Percentiles rank a stretch among this genome's conserved stretches.
phyloP scores from a whole-genome alignment of 2,797 vertebrate species.

The Valencia hispanica region DNA sequence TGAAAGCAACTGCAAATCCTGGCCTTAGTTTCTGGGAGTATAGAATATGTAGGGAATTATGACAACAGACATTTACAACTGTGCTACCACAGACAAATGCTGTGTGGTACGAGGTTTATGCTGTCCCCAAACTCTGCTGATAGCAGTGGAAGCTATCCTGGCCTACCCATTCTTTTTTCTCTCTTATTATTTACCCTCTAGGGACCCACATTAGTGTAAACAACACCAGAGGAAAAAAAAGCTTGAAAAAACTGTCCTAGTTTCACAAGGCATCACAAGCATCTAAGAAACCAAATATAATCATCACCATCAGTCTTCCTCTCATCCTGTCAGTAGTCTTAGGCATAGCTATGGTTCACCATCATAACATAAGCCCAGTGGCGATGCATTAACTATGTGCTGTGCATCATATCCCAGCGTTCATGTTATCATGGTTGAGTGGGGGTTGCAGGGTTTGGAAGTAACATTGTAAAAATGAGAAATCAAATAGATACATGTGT shows the following conservation, averaged over 20 bases:
- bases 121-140: slow-evolving; percentile 83
- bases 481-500: slow-evolving; percentile 1
- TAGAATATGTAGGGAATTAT: slow-evolving; percentile 30
- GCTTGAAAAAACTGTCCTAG: slow-evolving; percentile 75
- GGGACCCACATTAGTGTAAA: slow-evolving; percentile 89
- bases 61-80: slow-evolving; percentile 37
- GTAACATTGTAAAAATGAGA: slow-evolving; percentile 45
- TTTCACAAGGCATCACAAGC: slow-evolving; percentile 72
- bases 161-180: slow-evolving; percentile 51
- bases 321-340: slow-evolving; percentile 46
- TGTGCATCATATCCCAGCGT: slow-evolving; percentile 41
- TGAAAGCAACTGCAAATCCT: slow-evolving; percentile 13
- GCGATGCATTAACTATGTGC: slow-evolving; percentile 55
- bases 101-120: slow-evolving; percentile 84
- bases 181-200: slow-evolving; percentile 78
- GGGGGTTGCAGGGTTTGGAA: slow-evolving; percentile 52
- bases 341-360: slow-evolving; percentile 47
- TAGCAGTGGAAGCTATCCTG: slow-evolving; percentile 89
- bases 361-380: slow-evolving; percentile 52
- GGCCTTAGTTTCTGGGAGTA: slow-evolving; percentile 31
- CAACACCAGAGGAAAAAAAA: slow-evolving; percentile 82
- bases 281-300: slow-evolving; percentile 70
- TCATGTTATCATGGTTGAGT: slow-evolving; percentile 42
- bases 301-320: slow-evolving; percentile 55
- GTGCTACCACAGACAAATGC: slow-evolving; percentile 78